These are phyloP conservation scores for Hepsetus odoe DNA, from an alignment of 2,113 vertebrate species.

Conservation along the genomic window DNA sequence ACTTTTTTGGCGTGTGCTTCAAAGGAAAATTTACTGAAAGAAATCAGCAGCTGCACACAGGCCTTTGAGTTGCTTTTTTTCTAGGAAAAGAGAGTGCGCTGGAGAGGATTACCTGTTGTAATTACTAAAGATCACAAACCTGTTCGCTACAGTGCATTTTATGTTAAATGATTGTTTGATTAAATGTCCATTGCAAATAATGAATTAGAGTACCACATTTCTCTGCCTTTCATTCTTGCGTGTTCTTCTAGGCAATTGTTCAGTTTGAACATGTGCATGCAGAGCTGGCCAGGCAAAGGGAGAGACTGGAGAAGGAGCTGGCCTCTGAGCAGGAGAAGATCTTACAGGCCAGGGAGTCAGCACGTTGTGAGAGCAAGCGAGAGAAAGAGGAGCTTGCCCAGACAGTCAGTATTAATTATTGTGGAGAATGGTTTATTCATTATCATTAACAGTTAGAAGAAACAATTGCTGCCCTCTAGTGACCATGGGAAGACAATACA, in stretches of 20 bases:
- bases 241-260: constrained; percentile 78
- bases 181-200: not conserved
- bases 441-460: not conserved
- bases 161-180: no score
- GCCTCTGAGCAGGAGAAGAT: constrained; percentile 76
- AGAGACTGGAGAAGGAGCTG: constrained; percentile 79
- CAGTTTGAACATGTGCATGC: constrained; percentile 85
- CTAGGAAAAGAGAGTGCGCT: not conserved
- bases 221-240: not conserved
- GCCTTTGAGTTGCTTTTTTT: not conserved
- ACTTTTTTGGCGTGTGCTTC: not conserved
- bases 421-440: no score
- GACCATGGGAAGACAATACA: constrained; percentile 6
- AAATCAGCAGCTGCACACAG: no score
- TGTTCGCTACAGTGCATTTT: no score
- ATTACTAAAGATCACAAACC: no score
- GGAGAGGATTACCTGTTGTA: not conserved
- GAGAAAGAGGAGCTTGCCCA: constrained; percentile 78
- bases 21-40: not conserved
- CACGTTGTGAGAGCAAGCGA: constrained; percentile 76
- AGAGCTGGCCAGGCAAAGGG: constrained; percentile 81
- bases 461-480: constrained; percentile 51
- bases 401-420: no score
- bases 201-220: not conserved
- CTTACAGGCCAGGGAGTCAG: constrained; percentile 75